phyloP scores from a whole-genome alignment of 30 jellyfish, hydroid and myxozoan species.

The Mastigias papua region DNA sequence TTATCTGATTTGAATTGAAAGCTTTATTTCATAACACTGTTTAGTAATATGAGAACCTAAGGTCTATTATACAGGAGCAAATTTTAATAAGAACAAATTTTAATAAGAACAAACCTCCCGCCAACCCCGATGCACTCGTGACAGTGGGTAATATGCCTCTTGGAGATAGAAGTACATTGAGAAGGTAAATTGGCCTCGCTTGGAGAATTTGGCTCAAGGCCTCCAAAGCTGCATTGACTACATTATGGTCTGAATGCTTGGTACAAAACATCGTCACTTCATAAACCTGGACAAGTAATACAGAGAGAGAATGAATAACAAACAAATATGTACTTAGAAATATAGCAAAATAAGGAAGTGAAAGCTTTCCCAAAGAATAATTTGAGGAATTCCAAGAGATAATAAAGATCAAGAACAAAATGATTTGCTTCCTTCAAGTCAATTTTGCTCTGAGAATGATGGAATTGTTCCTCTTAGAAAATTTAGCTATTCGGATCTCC shows the following conservation, averaged over 20 bases:
- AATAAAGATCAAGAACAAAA: too few relatives aligned
- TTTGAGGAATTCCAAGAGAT: too few relatives aligned
- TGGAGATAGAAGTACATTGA: constrained; percentile 84
- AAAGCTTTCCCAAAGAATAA: too few relatives aligned
- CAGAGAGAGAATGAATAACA: neutral
- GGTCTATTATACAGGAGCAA: neutral
- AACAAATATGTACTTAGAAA: too few relatives aligned
- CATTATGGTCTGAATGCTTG: constrained; percentile 93
- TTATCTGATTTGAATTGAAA: too few relatives aligned
- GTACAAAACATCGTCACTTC: constrained; percentile 97
- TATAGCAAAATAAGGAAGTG: too few relatives aligned
- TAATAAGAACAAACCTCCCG: constrained; percentile 14
- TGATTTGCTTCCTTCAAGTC: too few relatives aligned
- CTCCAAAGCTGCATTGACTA: constrained; percentile 96
- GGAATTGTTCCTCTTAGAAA: too few relatives aligned
- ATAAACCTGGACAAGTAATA: constrained; percentile 73
- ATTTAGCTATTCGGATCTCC: too few relatives aligned
- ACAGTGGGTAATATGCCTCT: constrained; percentile 93
- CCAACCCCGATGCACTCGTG: constrained; percentile 67
- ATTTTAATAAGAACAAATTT: neutral
- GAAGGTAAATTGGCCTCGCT: constrained; percentile 66
- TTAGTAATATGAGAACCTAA: too few relatives aligned
- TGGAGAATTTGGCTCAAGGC: constrained; percentile 81
- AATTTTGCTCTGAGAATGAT: too few relatives aligned
- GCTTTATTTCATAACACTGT: too few relatives aligned